Evolutionary conservation across 2,888 invertebrate species (phyloP), one percentile per base, ranked within the genome.

Genomic region (Callinectes sapidus): DNA sequence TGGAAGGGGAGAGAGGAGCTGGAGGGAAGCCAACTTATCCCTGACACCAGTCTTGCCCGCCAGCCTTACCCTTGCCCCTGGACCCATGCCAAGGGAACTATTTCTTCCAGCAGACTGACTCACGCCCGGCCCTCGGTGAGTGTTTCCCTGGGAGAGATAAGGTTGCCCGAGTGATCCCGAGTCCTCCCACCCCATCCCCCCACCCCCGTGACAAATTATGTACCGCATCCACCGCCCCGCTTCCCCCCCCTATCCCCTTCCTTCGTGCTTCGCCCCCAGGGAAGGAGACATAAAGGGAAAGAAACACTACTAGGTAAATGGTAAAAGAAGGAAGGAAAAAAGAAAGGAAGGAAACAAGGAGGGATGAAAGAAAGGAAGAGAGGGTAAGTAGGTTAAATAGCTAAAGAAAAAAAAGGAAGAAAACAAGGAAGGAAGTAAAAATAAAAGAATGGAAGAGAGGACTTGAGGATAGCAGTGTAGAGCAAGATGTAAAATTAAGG

Each of bases 21-120:
- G 54, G 61, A 61, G 61, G 88, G 14, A 32, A 32, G 81, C 81
- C 81, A 81, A 81, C 81, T 81, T 32, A 81, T 23, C 81, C 81
- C 35, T 81, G 81, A 81, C 81, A 81, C 81, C 32, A 32, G 81
- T 28, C 54, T 54, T 87, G 14, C 54, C 87, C 54, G n/a, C n/a
- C 42, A 23, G 28, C 54, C 87, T 87, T 35, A 39, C 42, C 48
- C 23, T 39, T 39, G 86, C 48, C 86, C 87, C 88, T 91, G 91
- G 91, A 91, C 13, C 32, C n/a, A 54, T 87, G 91, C 91, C 91
- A 91, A 81, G n/a, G 87, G 81, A 28, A 48, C 55, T 71, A 87
- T 91, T 89, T 71, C 88, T 91, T 91, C 88, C 91, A 71, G 35
- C 88, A 77, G 81, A 91, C 87, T 91, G 88, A 91, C 71, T 91